Evolutionary conservation across 2,113 vertebrate species (phyloP).

Genomic region (Fulica atra): DNA sequence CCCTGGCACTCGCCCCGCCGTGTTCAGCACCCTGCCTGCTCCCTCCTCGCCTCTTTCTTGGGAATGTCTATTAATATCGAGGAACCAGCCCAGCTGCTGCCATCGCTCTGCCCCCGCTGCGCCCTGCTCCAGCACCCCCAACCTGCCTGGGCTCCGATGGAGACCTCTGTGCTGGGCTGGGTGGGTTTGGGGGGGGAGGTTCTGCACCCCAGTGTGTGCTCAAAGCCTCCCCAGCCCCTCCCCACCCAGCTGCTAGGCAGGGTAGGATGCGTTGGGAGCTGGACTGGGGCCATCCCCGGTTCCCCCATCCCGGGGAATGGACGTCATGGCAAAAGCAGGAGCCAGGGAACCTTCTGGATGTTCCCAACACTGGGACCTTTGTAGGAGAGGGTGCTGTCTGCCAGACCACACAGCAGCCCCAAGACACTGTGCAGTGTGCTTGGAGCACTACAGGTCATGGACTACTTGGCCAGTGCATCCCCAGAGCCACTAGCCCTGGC

Average conservation of each 20-base stretch:
- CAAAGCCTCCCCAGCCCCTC: not conserved
- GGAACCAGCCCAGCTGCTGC: slow-evolving; percentile 67
- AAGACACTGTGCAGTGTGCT: accelerated
- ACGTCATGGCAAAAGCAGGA: accelerated
- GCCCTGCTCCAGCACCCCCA: not conserved
- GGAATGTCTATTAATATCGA: slow-evolving; percentile 86
- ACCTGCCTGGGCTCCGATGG: accelerated
- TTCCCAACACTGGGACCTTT: not conserved
- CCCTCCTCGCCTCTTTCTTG: slow-evolving; percentile 57
- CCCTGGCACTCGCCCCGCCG: slow-evolving; percentile 4
- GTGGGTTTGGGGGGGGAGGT: accelerated
- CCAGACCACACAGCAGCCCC: not conserved
- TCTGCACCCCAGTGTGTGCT: not conserved
- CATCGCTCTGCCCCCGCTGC: slow-evolving; percentile 28
- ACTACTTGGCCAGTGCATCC: not conserved
- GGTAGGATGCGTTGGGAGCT: not conserved
- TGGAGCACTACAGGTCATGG: accelerated
- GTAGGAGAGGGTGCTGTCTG: not conserved
- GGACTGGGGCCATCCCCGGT: not conserved
- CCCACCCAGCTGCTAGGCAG: not conserved
- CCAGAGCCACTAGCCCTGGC: not conserved
- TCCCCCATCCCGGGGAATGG: accelerated
- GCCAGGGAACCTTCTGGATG: not conserved
- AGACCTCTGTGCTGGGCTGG: not conserved
- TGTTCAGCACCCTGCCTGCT: slow-evolving; percentile 73